These are phyloP conservation scores for Carabus problematicus DNA, from an alignment of 2,888 invertebrate genomes.

Conservation along the genomic window DNA sequence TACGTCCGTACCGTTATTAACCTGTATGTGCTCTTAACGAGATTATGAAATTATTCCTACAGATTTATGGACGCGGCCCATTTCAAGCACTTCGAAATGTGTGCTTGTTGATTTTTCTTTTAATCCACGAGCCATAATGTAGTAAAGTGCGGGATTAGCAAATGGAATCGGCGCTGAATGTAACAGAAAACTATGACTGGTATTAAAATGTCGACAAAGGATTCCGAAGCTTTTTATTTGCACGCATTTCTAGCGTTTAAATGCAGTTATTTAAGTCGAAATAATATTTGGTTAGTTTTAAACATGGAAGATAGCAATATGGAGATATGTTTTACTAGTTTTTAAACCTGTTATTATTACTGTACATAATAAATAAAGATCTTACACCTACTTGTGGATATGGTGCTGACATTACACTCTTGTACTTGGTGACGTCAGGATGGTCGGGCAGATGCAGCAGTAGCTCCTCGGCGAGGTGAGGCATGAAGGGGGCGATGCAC, in stretches of 20 bases:
- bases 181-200: too few species aligned
- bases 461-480: conserved; percentile 93
- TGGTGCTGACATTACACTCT: conserved; percentile 37
- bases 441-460: conserved; percentile 83
- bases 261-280: too few species aligned
- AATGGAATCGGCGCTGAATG: too few species aligned
- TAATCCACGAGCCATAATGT: too few species aligned
- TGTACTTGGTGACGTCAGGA: conserved; percentile 44
- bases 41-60: conserved; percentile 13
- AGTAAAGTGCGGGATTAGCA: too few species aligned
- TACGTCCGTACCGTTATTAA: conserved; percentile 9
- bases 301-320: too few species aligned
- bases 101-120: not conserved
- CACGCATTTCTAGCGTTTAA: too few species aligned
- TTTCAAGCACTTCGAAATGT: conserved; percentile 3
- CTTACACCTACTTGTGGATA: conserved; percentile 51
- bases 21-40: conserved; percentile 11
- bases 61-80: not conserved
- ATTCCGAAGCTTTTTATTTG: too few species aligned
- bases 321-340: too few species aligned
- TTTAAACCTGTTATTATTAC: not conserved
- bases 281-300: too few species aligned
- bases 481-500: conserved; percentile 96
- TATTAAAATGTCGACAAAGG: too few species aligned
- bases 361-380: too few species aligned